phyloP scores from a whole-genome alignment of 2,797 vertebrate species.

The Acanthis flammea region DNA sequence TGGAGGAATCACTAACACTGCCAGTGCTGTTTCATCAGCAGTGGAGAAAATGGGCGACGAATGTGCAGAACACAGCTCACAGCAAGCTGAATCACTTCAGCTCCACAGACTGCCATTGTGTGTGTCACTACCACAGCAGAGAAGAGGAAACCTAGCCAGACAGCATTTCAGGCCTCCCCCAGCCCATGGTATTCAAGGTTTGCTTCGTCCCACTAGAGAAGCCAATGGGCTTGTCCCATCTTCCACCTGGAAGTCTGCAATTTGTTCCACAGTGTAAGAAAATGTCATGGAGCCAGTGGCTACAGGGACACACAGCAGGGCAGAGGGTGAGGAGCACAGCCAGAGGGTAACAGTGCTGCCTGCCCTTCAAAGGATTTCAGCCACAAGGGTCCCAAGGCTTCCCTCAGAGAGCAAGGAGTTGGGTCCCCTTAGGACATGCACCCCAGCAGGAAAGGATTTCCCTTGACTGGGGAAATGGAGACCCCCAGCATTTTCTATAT shows the following conservation, averaged over 20 bases:
- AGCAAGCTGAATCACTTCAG: neutral
- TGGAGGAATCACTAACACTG: neutral
- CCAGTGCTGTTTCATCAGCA: slow-evolving; percentile 1
- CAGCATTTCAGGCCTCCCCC: neutral
- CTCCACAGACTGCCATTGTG: neutral
- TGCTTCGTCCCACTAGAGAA: neutral
- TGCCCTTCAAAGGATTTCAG: neutral
- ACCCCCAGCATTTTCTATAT: neutral
- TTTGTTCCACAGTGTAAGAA: neutral
- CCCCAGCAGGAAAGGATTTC: neutral
- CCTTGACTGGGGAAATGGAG: neutral
- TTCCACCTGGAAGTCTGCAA: neutral
- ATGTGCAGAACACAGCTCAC: neutral
- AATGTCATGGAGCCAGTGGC: rapidly evolving
- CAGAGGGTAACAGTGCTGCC: rapidly evolving
- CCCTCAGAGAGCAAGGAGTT: rapidly evolving
- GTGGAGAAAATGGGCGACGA: neutral
- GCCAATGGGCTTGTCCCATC: neutral
- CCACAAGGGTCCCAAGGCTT: rapidly evolving
- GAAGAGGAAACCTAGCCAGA: neutral
- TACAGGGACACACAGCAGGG: neutral
- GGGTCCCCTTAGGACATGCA: neutral
- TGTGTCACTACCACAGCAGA: neutral
- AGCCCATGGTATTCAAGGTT: neutral
- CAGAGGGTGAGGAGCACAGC: rapidly evolving